These are phyloP conservation scores for Nemoura dubitans DNA, from an alignment of 2,888 invertebrate genomes.

Conservation along the genomic window DNA sequence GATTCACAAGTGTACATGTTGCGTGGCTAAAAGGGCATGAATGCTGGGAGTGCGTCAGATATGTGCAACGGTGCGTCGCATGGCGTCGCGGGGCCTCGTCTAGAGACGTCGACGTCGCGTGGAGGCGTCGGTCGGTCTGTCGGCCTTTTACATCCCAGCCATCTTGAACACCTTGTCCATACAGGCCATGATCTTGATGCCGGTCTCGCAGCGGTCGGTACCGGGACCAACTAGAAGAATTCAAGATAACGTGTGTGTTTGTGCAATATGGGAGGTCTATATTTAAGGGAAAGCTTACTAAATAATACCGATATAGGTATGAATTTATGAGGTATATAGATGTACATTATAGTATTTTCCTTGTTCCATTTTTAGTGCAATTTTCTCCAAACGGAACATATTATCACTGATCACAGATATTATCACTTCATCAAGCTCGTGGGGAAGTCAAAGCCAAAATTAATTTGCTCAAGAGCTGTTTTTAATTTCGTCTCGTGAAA, in stretches of 20 bases:
- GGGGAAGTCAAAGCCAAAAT: not conserved
- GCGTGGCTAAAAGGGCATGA: not conserved
- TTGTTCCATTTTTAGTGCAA: too few relatives aligned
- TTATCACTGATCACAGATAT: too few relatives aligned
- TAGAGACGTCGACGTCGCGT: not conserved
- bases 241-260: not conserved
- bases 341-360: too few relatives aligned
- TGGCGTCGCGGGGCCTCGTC: too few relatives aligned
- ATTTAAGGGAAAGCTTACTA: too few relatives aligned
- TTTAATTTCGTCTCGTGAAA: too few relatives aligned
- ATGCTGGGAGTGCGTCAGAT: not conserved
- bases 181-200: not conserved
- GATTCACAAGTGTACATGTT: not conserved
- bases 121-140: not conserved
- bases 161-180: not conserved
- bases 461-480: not conserved
- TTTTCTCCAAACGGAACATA: too few relatives aligned
- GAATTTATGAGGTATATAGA: too few relatives aligned
- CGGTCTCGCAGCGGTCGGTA: slow-evolving; percentile 18
- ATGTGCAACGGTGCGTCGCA: not conserved
- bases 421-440: too few relatives aligned
- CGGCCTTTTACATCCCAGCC: not conserved
- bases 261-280: too few relatives aligned
- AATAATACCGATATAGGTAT: too few relatives aligned
- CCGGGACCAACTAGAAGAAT: not conserved